Conservation (phyloP, 2,113 vertebrate species). For the Callionymus lyra region DNA sequence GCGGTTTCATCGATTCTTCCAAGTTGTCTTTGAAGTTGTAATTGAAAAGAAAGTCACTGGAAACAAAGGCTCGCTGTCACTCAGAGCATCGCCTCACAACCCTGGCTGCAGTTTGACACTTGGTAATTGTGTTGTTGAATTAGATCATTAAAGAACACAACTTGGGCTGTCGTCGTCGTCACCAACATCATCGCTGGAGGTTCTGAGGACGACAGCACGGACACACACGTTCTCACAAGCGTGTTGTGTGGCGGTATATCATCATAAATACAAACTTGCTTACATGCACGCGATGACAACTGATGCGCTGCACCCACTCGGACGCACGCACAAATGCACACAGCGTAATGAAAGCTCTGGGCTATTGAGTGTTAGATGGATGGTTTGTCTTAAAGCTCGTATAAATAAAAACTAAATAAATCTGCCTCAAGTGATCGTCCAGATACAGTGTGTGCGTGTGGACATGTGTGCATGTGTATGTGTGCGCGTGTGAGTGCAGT, state of each 20-base stretch:
- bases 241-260: constrained; percentile 37
- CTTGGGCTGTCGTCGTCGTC: constrained; percentile 16
- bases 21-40: too few relatives aligned
- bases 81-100: constrained; percentile 10
- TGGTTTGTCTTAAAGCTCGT: constrained; percentile 60
- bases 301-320: constrained; percentile 4
- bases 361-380: constrained; percentile 51
- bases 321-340: constrained; percentile 19
- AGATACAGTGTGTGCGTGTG: constrained; percentile 21
- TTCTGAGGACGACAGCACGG: constrained; percentile 33
- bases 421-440: constrained; percentile 45
- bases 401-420: constrained; percentile 65
- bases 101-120: constrained; percentile 44
- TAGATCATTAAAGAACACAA: constrained; percentile 62
- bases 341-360: constrained; percentile 49
- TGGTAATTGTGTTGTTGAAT: constrained; percentile 60
- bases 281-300: constrained; percentile 39
- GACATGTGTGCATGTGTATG: too few relatives aligned
- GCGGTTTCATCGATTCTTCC: too few relatives aligned
- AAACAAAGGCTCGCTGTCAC: constrained; percentile 25
- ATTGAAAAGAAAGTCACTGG: background rate
- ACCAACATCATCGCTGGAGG: constrained; percentile 41
- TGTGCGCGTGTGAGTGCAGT: constrained; percentile 17
- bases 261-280: constrained; percentile 38
- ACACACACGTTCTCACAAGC: constrained; percentile 9